Evolutionary conservation across 2,888 invertebrate species (phyloP), one percentile per base, ranked within the genome.

Genomic region (Calameuta filiformis): DNA sequence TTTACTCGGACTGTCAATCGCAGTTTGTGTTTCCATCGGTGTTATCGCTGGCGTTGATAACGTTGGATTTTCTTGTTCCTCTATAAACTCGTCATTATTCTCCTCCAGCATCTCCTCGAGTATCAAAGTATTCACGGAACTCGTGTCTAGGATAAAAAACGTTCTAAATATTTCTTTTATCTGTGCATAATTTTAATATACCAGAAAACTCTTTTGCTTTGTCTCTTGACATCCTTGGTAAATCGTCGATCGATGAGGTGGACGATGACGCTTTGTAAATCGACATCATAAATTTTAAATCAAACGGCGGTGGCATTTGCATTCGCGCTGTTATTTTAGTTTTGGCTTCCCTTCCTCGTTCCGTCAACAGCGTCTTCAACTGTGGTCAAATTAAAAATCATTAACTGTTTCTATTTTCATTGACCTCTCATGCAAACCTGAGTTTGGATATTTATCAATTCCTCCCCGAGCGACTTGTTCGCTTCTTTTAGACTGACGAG

Each of bases 271-370:
- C 6, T 23, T 56, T 56, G 56, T 56, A 56, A 23, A 56, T 56
- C 23, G 56, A 56, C 23, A 56, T 56, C 73, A 79, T 79, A 73
- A 79, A 78, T n/a, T 78, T 76, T 74, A 81, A 79, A 75, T 81
- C 77, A 40, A 81, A 78, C 76, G 81, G 81, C 15, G 81, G 81
- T 74, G 81, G 81, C 81, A 80, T 81, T 56, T 79, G 56, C 56
- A 56, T 56, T 56, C 56, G 6, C 9, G 56, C 56, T 56, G 56
- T 56, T 56, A 56, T 56, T 56, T 56, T 56, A 23, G 56, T 56
- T 56, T 56, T 56, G 56, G 23, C 56, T 23, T 56, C 23, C 9
- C 23, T 56, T 23, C 23, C 56, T 23, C 56, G 56, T 23, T 23
- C 23, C 2, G 23, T 56, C 56, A 56, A 23, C 9, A 56, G 9